Base-by-base conservation (phyloP, 2,888 invertebrate genomes). In the Alitta virens region DNA sequence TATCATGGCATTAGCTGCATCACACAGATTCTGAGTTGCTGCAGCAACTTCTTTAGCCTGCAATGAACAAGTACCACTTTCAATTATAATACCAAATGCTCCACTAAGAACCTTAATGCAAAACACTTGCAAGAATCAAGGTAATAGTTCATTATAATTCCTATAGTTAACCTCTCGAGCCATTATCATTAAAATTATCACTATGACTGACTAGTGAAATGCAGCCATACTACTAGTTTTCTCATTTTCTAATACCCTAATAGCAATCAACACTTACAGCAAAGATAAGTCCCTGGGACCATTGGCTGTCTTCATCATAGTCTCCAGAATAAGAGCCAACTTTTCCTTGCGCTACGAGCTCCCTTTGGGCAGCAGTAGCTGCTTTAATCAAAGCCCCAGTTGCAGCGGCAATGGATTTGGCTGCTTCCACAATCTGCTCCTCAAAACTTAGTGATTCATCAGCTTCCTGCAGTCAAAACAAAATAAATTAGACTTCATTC, bases 381-480 rank as follows among this genome's bases (percentile, higher is more conserved):
- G 98, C 96, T 74, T 96, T 90, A 25, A 99, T 94, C 2, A 99
- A 85, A 0, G 97, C 96, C 0, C 97, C 94, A 0, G 98, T 98
- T 0, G 99, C 99, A 0, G 94, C 91, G 71, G 97, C 94, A 73
- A 99, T 98, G 1, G 94, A 93, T 84, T 96, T 96, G 46, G 98
- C 98, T 0, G 98, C 98, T 80, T 96, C 95, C 75, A 99, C 84
- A 72, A 99, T 99, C 91, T 98, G 96, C 84, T 97, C 98, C 81
- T 99, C 99, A 83, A 99, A 99, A 85, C 95, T 95, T 84, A 98
- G 87, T 69, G 89, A 91, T 81, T 96, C 94, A 78, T 95, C 94
- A 2, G 92, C 88, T 82, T 91, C 91, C 91, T 94, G 84, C 9
- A 33, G 33, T 12, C 33, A 33, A 33, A 33, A 33, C 33, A 33